Percentiles rank a stretch among this genome's conserved stretches.
These are phyloP conservation scores for Microplitis deprimator DNA, from an alignment of 2,888 invertebrate species.

Conservation along the genomic window DNA sequence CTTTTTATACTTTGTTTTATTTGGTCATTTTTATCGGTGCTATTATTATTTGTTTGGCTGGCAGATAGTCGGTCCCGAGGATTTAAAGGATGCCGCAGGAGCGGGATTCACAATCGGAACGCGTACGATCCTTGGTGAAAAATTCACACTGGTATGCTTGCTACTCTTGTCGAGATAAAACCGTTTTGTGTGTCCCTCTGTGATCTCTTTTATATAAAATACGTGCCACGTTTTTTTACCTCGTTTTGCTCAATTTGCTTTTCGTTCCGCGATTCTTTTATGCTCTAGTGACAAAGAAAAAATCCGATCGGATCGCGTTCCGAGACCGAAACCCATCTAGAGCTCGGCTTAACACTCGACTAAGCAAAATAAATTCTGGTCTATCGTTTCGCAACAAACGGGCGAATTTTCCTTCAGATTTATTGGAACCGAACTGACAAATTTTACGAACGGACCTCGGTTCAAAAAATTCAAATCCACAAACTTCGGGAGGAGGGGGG, in stretches of 20 bases:
- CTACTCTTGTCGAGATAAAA: neutral
- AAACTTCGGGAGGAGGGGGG: too few species aligned
- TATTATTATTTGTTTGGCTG: slow-evolving; percentile 21
- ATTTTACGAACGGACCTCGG: too few species aligned
- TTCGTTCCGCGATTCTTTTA: slow-evolving; percentile 13
- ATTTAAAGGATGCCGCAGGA: slow-evolving; percentile 43
- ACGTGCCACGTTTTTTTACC: neutral
- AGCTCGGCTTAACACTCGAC: too few species aligned
- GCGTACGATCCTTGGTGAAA: slow-evolving; percentile 28
- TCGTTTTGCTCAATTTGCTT: slow-evolving; percentile 2
- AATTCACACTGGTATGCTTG: slow-evolving; percentile 30
- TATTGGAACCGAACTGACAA: too few species aligned
- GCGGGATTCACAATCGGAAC: slow-evolving; percentile 29
- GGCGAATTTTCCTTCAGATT: too few species aligned
- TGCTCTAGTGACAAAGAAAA: slow-evolving; percentile 12
- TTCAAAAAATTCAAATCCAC: too few species aligned
- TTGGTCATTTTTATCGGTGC: neutral
- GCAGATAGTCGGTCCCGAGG: slow-evolving; percentile 33
- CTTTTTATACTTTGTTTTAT: neutral
- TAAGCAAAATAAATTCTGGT: too few species aligned
- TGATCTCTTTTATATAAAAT: slow-evolving; percentile 25
- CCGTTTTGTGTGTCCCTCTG: neutral
- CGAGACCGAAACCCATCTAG: too few species aligned
- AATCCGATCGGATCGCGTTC: neutral
- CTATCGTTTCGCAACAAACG: too few species aligned